A percentile compares a stretch with the other conserved stretches of the same genome.
phyloP scores from a whole-genome alignment of 2,888 invertebrate species.

The Tetrapedia diversipes region DNA sequence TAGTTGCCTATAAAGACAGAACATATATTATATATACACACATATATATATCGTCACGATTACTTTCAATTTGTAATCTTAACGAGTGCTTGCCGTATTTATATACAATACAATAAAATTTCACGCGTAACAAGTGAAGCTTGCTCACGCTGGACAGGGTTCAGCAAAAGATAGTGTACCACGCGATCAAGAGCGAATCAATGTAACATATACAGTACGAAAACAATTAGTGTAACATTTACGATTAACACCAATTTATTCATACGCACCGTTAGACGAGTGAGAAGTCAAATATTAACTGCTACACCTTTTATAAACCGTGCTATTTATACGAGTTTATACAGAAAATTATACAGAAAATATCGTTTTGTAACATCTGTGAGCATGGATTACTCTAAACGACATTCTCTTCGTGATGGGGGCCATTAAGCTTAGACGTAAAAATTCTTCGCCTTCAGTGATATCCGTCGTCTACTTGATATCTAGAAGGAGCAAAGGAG shows the following conservation, averaged over 20 bases:
- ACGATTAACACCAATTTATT: background rate
- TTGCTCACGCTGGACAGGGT: background rate
- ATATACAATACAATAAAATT: background rate
- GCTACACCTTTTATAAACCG: background rate
- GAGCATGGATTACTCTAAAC: conserved; percentile 1
- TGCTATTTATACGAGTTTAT: conserved; percentile 21
- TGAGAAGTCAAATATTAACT: background rate
- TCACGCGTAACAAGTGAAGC: background rate
- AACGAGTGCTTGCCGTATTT: background rate
- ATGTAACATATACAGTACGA: background rate
- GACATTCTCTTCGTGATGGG: conserved; percentile 13
- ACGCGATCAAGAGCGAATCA: background rate
- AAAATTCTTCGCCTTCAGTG: conserved; percentile 1
- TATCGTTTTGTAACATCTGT: conserved; percentile 17
- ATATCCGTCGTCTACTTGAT: conserved; percentile 39
- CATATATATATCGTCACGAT: background rate
- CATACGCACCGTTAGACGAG: too few species aligned
- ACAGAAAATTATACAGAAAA: background rate
- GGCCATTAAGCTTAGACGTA: conserved; percentile 38
- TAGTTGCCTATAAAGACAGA: background rate
- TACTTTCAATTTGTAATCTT: background rate
- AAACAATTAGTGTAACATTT: conserved; percentile 8
- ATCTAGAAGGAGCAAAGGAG: too few species aligned
- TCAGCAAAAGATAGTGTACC: background rate
- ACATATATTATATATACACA: too few species aligned